Percentiles rank a stretch among this genome's conserved stretches.
Conservation (phyloP, 2,797 vertebrate species). For the Myoxocephalus aenaeus region DNA sequence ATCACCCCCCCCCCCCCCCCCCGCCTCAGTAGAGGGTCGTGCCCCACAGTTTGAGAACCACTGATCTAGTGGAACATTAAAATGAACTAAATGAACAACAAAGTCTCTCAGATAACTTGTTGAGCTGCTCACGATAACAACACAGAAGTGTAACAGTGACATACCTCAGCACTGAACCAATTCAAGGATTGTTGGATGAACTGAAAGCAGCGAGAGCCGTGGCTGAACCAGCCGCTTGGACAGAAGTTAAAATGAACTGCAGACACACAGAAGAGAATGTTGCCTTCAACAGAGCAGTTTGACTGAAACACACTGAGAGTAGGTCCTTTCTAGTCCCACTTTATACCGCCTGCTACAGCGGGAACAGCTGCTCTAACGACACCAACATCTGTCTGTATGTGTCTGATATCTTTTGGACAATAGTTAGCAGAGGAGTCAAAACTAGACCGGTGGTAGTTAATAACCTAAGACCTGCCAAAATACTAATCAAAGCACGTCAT, state of each 20-base stretch:
- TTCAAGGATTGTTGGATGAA: neutral
- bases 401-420: neutral
- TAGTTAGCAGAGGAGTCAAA: neutral
- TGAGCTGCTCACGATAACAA: neutral
- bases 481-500: neutral
- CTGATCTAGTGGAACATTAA: neutral
- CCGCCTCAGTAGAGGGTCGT: too few species aligned
- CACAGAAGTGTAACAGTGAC: neutral
- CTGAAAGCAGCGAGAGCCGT: neutral
- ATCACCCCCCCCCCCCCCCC: too few species aligned
- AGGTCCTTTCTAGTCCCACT: neutral
- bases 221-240: neutral
- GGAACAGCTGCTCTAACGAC: neutral
- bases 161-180: conserved; percentile 45
- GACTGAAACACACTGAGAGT: neutral
- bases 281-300: neutral
- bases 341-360: neutral
- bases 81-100: too few species aligned
- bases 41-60: too few species aligned
- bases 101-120: neutral
- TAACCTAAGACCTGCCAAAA: neutral
- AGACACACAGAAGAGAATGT: neutral
- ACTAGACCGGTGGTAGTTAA: neutral
- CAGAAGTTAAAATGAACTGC: neutral
- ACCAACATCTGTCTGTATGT: neutral